phyloP scores from a whole-genome alignment of 2,797 vertebrate species.

The Ctenopoma multispine region DNA sequence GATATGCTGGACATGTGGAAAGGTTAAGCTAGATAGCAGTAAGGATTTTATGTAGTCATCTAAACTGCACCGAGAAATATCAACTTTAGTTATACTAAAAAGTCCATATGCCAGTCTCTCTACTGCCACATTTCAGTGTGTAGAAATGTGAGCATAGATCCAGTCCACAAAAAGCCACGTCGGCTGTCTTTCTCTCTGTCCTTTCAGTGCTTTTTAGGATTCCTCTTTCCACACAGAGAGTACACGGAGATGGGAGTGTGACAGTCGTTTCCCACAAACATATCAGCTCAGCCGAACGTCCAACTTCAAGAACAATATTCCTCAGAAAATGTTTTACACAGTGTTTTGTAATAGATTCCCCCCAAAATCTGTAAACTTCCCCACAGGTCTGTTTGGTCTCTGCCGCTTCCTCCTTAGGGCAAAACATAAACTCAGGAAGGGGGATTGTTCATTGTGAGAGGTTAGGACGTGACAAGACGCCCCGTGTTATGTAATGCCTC shows the following conservation, averaged over 20 bases:
- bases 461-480: conserved; percentile 70
- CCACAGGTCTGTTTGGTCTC: conserved; percentile 67
- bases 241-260: conserved; percentile 4
- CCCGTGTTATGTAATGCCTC: conserved; percentile 74
- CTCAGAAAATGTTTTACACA: conserved; percentile 36
- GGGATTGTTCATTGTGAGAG: conserved; percentile 79
- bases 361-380: conserved; percentile 64
- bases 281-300: conserved; percentile 30
- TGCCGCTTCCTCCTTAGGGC: conserved; percentile 71
- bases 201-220: conserved; percentile 4
- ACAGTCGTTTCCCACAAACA: conserved; percentile 32
- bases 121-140: not conserved
- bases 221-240: conserved; percentile 9
- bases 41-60: too few relatives aligned
- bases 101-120: not conserved
- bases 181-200: not conserved
- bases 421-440: conserved; percentile 81
- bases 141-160: not conserved
- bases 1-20: not conserved
- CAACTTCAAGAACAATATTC: conserved; percentile 36
- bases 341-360: conserved; percentile 58
- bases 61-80: not conserved
- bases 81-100: not conserved
- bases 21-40: too few relatives aligned
- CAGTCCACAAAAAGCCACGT: not conserved